These are phyloP conservation scores for Linnaemya tessellans DNA, from an alignment of 2,888 invertebrate genomes.

Conservation along the genomic window DNA sequence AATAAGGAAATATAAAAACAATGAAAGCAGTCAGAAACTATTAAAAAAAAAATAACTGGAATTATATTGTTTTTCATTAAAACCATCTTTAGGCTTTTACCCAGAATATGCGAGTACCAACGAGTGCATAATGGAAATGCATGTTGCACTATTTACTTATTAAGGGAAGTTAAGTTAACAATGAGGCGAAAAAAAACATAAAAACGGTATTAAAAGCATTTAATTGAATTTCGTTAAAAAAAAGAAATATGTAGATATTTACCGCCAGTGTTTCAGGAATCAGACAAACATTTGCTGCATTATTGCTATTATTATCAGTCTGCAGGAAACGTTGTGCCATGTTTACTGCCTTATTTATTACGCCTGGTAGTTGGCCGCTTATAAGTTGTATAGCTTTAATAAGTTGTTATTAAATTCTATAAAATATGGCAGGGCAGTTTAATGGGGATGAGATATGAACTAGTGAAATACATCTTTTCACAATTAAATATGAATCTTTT, in stretches of 20 bases:
- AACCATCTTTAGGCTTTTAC: constrained; percentile 50
- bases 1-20: not conserved
- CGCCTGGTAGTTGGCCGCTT: constrained; percentile 2
- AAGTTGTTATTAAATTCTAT: too few relatives aligned
- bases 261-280: not conserved
- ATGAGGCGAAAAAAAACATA: not conserved
- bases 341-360: not conserved
- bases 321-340: constrained; percentile 2
- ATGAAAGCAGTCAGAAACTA: constrained; percentile 13
- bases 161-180: constrained; percentile 51
- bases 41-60: constrained; percentile 2
- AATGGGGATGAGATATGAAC: too few relatives aligned
- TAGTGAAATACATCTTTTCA: too few relatives aligned
- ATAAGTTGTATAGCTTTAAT: too few relatives aligned
- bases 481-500: too few relatives aligned
- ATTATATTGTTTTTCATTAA: constrained; percentile 39
- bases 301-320: not conserved
- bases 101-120: constrained; percentile 50
- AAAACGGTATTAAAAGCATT: constrained; percentile 15
- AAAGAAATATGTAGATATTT: constrained; percentile 27
- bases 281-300: constrained; percentile 2
- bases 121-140: constrained; percentile 44
- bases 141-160: constrained; percentile 59
- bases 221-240: constrained; percentile 51
- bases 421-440: too few relatives aligned